Conservation (phyloP, 2,888 invertebrate species). For the Zhuqinia jingwanae region DNA sequence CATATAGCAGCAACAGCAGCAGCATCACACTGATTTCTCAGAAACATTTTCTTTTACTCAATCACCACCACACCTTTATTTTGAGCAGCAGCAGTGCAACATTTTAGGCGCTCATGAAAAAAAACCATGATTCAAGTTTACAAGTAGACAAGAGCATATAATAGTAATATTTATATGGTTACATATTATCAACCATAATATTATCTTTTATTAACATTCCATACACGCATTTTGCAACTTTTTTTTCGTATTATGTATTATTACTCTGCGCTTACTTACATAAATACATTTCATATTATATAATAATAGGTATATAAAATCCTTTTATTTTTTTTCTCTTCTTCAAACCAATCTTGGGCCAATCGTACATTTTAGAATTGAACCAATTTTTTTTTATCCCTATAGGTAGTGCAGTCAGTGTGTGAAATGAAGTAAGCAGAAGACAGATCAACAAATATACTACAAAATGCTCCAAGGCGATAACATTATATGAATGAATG, state of each 20-base stretch:
- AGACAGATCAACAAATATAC: conserved; percentile 36
- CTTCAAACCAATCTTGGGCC: no score
- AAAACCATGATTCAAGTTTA: background rate
- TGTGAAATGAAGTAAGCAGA: background rate
- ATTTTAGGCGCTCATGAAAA: conserved; percentile 19
- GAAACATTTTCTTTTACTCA: background rate
- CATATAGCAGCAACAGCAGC: no score
- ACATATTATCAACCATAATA: no score
- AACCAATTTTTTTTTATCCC: conserved; percentile 15
- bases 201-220: background rate
- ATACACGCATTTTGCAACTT: conserved; percentile 17
- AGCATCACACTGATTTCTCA: background rate
- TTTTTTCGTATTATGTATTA: background rate
- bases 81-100: conserved; percentile 20
- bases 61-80: conserved; percentile 58
- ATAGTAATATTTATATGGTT: no score
- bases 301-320: no score
- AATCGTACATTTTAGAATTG: conserved; percentile 19
- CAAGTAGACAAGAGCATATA: no score
- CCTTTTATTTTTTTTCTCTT: background rate
- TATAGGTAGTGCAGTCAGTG: no score
- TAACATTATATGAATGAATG: conserved; percentile 52
- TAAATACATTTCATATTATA: no score
- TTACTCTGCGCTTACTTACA: no score
- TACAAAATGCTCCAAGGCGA: conserved; percentile 46